Conservation (phyloP, 2,888 invertebrate genomes). For the Catotricha subobsoleta region DNA sequence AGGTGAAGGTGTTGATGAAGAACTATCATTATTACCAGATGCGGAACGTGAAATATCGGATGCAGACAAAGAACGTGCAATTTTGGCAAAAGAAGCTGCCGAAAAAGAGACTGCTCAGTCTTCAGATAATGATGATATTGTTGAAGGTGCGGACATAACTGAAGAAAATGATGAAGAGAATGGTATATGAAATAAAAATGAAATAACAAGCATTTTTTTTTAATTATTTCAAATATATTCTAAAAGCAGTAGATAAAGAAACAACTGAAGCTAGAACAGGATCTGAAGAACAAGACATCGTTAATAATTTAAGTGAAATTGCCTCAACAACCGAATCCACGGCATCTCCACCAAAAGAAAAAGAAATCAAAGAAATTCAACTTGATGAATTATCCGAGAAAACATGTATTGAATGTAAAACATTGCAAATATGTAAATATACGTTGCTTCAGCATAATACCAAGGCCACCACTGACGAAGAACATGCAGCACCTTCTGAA, state of each 20-base stretch:
- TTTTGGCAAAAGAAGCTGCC: slow-evolving; percentile 25
- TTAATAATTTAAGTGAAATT: slow-evolving; percentile 16
- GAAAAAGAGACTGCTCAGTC: slow-evolving; percentile 17
- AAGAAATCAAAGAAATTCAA: slow-evolving; percentile 30
- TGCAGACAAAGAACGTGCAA: slow-evolving; percentile 44
- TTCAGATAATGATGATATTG: slow-evolving; percentile 8
- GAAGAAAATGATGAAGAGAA: slow-evolving; percentile 14
- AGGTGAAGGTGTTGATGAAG: slow-evolving; percentile 42
- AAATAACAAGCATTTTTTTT: neutral
- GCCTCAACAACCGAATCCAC: slow-evolving; percentile 28
- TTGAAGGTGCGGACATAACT: slow-evolving; percentile 6
- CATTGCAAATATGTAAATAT: slow-evolving; percentile 24
- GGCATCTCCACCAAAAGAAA: slow-evolving; percentile 18
- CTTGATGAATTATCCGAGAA: slow-evolving; percentile 18
- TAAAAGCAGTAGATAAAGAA: slow-evolving; percentile 18
- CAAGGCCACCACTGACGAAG: slow-evolving; percentile 8
- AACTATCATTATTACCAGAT: slow-evolving; percentile 49
- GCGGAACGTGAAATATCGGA: slow-evolving; percentile 47
- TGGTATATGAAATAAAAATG: neutral
- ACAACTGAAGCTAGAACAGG: slow-evolving; percentile 12
- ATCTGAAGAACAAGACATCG: slow-evolving; percentile 18
- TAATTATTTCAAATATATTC: neutral
- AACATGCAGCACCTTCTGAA: neutral
- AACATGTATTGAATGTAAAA: slow-evolving; percentile 32
- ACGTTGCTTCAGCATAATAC: slow-evolving; percentile 25